Percentiles rank a stretch among this genome's conserved stretches.
These are phyloP conservation scores for Odontesthes bonariensis DNA, from an alignment of 2,113 vertebrate genomes.

Conservation along the genomic window DNA sequence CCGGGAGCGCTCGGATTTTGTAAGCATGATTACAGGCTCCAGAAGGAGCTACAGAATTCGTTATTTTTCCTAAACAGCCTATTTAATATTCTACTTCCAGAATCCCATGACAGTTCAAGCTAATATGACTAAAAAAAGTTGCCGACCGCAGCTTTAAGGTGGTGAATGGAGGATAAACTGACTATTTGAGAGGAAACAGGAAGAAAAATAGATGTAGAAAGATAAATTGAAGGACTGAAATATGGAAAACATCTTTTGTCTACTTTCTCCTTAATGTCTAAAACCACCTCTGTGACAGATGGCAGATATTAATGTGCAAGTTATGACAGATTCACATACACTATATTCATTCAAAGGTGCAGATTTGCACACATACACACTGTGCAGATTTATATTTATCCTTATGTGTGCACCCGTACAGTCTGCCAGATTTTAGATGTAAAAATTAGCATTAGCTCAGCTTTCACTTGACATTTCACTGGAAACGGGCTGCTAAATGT, in stretches of 20 bases:
- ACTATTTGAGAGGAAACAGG: neutral
- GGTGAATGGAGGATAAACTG: neutral
- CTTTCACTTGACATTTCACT: constrained; percentile 72
- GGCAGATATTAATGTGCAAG: constrained; percentile 25
- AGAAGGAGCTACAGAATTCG: no score
- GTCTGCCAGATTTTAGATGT: constrained; percentile 52
- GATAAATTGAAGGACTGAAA: neutral
- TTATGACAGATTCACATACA: neutral
- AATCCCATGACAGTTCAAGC: no score
- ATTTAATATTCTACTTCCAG: no score
- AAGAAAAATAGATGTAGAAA: neutral
- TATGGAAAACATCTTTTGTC: constrained; percentile 8
- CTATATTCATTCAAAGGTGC: constrained; percentile 2
- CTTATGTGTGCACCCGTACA: constrained; percentile 3
- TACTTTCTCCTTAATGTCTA: no score
- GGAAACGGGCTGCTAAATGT: constrained; percentile 46
- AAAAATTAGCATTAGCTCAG: constrained; percentile 72
- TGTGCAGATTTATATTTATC: constrained; percentile 18
- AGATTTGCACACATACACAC: constrained; percentile 1
- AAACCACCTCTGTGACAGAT: constrained; percentile 27
- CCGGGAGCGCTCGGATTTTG: no score
- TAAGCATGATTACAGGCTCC: no score
- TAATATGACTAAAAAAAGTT: no score
- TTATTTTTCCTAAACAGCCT: no score
- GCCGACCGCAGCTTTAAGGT: no score